Base-by-base conservation (phyloP, 1,140 invertebrate species). In the Diorhabda carinulata region DNA sequence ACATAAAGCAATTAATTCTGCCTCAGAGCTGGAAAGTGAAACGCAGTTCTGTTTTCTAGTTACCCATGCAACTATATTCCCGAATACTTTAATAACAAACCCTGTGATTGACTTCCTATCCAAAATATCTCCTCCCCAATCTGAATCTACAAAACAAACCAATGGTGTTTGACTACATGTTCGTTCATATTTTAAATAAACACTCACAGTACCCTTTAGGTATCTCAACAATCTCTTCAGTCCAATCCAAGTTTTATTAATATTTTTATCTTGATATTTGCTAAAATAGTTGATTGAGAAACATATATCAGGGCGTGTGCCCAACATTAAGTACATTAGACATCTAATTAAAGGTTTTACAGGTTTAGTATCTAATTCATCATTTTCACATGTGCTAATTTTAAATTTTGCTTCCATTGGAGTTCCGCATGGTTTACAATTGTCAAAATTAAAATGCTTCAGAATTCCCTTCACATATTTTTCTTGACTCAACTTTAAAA, bases 291-390 rank as follows among this genome's bases (percentile, higher is more conserved):
- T 68, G 5, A 68, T 44, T 44, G 60, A 9, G 41, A 43, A 61
- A 68, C 66, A 4, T 43, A 68, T 59, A 52, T 62, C 66, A 44
- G 66, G 59, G 9, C 66, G 43, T 5, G 59, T 43, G 8, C 41
- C 43, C 41, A 68, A 47, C 66, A 68, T 68, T 5, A 68, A 45
- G 42, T 68, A 68, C 58, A 68, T 68, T 40, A 68, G n/a, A 52
- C 58, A 68, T 0, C 59, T 57, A 61, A 62, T 43, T 47, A 68
- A 61, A 62, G 61, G 2, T 62, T 45, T 61, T 5, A 61, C 66
- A 9, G 59, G 66, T 65, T 9, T 42, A 7, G 6, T 61, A 62
- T 61, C 52, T 67, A 57, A 9, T 66, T 25, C 40, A n/a, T 10
- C 10, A 10, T 25, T 66, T 57, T 41, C 9, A 43, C 43, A 41